Conservation (phyloP, 2,797 vertebrate genomes). For the Adrianichthys oophorus region DNA sequence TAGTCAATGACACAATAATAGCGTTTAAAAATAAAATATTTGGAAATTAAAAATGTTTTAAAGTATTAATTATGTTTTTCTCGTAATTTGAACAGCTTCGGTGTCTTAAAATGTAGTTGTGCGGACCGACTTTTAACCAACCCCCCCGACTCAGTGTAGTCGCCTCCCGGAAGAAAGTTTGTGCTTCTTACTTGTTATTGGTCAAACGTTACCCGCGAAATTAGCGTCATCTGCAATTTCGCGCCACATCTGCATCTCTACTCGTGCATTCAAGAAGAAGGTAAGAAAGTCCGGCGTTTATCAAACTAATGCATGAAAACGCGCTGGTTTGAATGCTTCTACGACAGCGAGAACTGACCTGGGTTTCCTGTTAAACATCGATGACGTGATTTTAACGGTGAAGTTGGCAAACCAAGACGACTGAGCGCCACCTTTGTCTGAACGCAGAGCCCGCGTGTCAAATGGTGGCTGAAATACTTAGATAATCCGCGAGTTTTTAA, state of each 20-base stretch:
- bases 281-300: slow-evolving; percentile 28
- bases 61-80: neutral
- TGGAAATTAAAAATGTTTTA: fast-evolving
- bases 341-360: fast-evolving
- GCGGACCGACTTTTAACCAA: neutral
- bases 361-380: fast-evolving
- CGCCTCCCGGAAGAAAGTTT: slow-evolving; percentile 8
- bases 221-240: slow-evolving; percentile 65
- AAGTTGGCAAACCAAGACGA: neutral
- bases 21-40: neutral
- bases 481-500: no score
- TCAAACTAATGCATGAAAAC: fast-evolving
- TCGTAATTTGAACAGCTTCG: fast-evolving
- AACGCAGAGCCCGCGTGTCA: slow-evolving; percentile 52
- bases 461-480: slow-evolving; percentile 25
- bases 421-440: slow-evolving; percentile 48
- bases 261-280: slow-evolving; percentile 26
- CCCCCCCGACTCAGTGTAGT: neutral
- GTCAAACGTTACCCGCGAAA: slow-evolving; percentile 83
- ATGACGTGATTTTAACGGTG: fast-evolving
- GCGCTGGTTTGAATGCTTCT: fast-evolving
- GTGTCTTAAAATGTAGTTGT: neutral
- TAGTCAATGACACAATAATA: fast-evolving
- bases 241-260: slow-evolving; percentile 70
- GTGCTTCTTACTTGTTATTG: slow-evolving; percentile 56